Base-by-base conservation (phyloP, 2,797 vertebrate species). In the Pyrocephalus nanus region DNA sequence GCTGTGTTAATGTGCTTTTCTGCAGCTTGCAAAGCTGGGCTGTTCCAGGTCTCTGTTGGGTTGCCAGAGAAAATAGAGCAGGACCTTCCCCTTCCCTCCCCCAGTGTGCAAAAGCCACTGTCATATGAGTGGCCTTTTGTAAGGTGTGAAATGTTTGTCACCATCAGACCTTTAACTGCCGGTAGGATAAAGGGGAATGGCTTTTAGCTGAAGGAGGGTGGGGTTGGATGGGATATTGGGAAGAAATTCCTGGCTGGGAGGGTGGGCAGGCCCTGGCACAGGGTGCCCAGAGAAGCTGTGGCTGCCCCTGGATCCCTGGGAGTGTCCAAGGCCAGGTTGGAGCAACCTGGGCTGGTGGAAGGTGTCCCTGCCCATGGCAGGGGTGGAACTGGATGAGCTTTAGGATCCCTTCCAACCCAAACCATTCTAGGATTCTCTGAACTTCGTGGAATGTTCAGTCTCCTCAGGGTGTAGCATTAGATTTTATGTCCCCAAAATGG, bases 401-500 rank as follows among this genome's bases (percentile, higher is more conserved):
- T 50, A 50, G 27, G 25, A 25, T 50, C 26, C 26, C 26, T 27
- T 43, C 27, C 60, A 6, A 45, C 21, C 42, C 30, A 45, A 64
- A 17, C 11, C 30, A n/a, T 12, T 12, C 62, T n/a, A 22, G 26
- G 22, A 25, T 13, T 45, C 42, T 12, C 17, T 25, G 62, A 45
- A 29, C 40, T 43, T 64, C 13, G 26, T 2, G 1, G 9, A 32
- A 43, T 62, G 38, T 38, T 57, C 53, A 5, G 29, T 4, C 5
- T 48, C 8, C 38, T 32, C 3, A 1, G 8, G 34, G 21, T 2
- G 7, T 16, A 36, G 45, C 4, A 2, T 19, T 38, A 32, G 7
- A 36, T 70, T 60, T 58, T 45, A 10, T 15, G 10, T n/a, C 53
- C 61, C 26, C 29, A 50, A 19, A 48, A n/a, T 11, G 14, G 42